These are phyloP conservation scores for Biston stratarius DNA, from an alignment of 2,888 invertebrate genomes.

Conservation along the genomic window DNA sequence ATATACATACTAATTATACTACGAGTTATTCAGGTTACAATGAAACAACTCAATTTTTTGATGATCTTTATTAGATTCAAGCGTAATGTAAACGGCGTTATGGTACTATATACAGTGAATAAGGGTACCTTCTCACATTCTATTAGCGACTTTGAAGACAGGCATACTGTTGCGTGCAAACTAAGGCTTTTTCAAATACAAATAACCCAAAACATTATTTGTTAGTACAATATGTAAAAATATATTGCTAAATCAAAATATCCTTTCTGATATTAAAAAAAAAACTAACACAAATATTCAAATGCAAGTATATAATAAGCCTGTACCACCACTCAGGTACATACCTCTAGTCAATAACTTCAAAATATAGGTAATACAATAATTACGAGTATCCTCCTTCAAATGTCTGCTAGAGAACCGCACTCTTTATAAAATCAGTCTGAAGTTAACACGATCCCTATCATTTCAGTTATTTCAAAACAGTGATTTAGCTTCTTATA, in stretches of 20 bases:
- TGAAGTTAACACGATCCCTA: slow-evolving; percentile 23
- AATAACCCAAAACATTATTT: neutral
- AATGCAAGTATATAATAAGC: neutral
- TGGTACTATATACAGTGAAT: slow-evolving; percentile 49
- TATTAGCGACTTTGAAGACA: slow-evolving; percentile 27
- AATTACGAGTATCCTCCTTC: slow-evolving; percentile 1
- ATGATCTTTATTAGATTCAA: slow-evolving; percentile 61
- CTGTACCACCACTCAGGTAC: neutral
- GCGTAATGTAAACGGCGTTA: slow-evolving; percentile 56
- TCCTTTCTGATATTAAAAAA: neutral
- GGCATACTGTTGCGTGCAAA: neutral
- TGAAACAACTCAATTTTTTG: slow-evolving; percentile 40
- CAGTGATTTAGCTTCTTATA: slow-evolving; percentile 31
- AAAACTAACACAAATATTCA: neutral
- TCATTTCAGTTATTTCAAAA: slow-evolving; percentile 30
- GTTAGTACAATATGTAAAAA: neutral
- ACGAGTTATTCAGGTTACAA: neutral
- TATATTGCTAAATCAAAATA: neutral
- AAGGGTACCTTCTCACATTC: slow-evolving; percentile 22
- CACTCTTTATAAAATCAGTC: slow-evolving; percentile 26
- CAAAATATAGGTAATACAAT: neutral
- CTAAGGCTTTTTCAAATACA: neutral
- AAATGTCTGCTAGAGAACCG: slow-evolving; percentile 13
- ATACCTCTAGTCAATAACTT: neutral
- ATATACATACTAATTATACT: neutral